Conservation (phyloP, 2,113 vertebrate species). For the Perca flavescens region DNA sequence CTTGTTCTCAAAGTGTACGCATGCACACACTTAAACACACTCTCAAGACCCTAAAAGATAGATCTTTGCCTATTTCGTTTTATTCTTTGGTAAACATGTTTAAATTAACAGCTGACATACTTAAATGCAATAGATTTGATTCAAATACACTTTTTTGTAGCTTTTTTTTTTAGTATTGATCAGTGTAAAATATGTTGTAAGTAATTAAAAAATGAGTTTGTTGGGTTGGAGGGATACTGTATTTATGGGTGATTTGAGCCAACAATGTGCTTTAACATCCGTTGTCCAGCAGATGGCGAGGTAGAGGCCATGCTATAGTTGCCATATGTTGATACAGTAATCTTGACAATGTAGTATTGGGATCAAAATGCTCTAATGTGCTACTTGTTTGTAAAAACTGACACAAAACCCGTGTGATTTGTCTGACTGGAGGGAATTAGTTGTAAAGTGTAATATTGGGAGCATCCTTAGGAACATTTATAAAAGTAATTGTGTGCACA, state of each 20-base stretch:
- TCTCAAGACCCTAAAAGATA: too few species aligned
- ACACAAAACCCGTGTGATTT: not conserved
- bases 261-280: not conserved
- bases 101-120: not conserved
- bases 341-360: not conserved
- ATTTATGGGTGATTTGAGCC: too few species aligned
- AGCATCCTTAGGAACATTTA: not conserved
- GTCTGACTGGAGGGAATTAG: not conserved
- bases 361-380: not conserved
- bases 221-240: not conserved
- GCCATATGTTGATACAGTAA: not conserved
- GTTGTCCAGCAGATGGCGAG: conserved; percentile 24
- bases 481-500: too few species aligned
- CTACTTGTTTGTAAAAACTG: not conserved
- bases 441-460: too few species aligned
- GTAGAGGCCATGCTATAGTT: not conserved
- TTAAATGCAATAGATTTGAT: not conserved
- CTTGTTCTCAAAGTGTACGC: not conserved
- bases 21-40: not conserved
- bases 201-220: too few species aligned
- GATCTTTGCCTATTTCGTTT: not conserved
- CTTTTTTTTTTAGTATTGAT: not conserved
- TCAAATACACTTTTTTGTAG: not conserved
- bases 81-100: not conserved
- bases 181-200: not conserved